Evolutionary conservation across 2,888 invertebrate genomes (phyloP).

Genomic region (Cabera pusaria): DNA sequence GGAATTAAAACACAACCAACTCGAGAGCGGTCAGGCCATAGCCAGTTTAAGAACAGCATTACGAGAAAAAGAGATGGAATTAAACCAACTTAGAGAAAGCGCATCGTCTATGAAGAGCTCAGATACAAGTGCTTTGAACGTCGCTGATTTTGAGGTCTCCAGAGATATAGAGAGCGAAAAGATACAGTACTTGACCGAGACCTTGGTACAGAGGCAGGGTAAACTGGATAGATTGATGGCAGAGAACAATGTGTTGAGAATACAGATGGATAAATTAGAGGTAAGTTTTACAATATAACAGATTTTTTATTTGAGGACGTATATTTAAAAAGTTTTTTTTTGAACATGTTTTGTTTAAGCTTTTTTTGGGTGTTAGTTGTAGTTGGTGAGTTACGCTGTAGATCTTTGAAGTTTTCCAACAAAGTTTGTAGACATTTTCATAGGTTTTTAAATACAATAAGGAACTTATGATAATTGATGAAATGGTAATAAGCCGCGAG

Average conservation of each 20-base stretch:
- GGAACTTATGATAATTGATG: too few relatives aligned
- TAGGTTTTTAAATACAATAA: too few relatives aligned
- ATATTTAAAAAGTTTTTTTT: too few relatives aligned
- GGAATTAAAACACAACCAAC: slow-evolving; percentile 62
- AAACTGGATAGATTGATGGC: slow-evolving; percentile 91
- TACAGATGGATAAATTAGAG: slow-evolving; percentile 92
- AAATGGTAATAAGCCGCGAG: too few relatives aligned
- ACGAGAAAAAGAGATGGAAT: slow-evolving; percentile 59
- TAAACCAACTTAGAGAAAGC: slow-evolving; percentile 48
- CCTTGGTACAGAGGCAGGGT: slow-evolving; percentile 93
- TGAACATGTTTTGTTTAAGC: too few relatives aligned
- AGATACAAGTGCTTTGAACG: slow-evolving; percentile 66
- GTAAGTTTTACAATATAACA: too few relatives aligned
- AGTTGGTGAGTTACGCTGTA: too few relatives aligned
- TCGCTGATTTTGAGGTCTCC: slow-evolving; percentile 64
- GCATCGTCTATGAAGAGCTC: slow-evolving; percentile 40
- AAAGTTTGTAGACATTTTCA: too few relatives aligned
- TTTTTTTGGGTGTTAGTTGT: too few relatives aligned
- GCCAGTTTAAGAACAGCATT: slow-evolving; percentile 53
- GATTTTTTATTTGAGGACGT: too few relatives aligned
- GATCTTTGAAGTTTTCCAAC: too few relatives aligned
- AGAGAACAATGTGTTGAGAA: slow-evolving; percentile 92
- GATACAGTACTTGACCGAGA: slow-evolving; percentile 88
- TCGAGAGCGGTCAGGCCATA: slow-evolving; percentile 61
- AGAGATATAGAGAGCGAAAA: slow-evolving; percentile 59